Evolutionary conservation across 2,797 vertebrate genomes (phyloP).

Genomic region (Menidia menidia): DNA sequence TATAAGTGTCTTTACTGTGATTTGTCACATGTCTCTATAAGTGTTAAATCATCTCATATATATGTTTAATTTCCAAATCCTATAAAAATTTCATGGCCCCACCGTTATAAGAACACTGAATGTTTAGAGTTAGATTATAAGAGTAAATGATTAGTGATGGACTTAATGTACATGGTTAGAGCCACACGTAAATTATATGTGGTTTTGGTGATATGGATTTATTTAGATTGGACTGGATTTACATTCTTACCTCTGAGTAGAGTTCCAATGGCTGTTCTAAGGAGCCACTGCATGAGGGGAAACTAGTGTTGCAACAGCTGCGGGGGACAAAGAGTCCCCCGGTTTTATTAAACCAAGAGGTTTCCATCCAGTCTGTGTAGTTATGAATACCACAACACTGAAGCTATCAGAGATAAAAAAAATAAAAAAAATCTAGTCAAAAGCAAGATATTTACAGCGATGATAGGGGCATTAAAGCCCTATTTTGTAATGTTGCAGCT

Average conservation of each 20-base stretch:
- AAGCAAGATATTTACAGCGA: too few relatives aligned
- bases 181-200: neutral
- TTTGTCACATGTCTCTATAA: neutral
- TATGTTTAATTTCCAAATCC: neutral
- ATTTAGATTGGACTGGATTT: neutral
- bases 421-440: neutral
- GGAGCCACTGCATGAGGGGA: conserved; percentile 59
- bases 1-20: too few relatives aligned
- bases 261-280: conserved; percentile 52
- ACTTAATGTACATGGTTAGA: neutral
- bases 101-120: neutral
- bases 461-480: too few relatives aligned
- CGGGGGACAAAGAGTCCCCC: conserved; percentile 56
- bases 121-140: too few relatives aligned
- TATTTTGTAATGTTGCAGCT: too few relatives aligned
- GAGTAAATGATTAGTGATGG: too few relatives aligned
- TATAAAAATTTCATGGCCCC: neutral
- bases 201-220: neutral
- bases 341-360: conserved; percentile 69
- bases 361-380: conserved; percentile 74
- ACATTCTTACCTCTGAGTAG: conserved; percentile 55
- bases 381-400: conserved; percentile 73
- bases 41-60: neutral
- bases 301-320: conserved; percentile 75
- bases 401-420: conserved; percentile 45